Conservation (phyloP, 2,888 invertebrate species). For the Rhyacophila evoluta region DNA sequence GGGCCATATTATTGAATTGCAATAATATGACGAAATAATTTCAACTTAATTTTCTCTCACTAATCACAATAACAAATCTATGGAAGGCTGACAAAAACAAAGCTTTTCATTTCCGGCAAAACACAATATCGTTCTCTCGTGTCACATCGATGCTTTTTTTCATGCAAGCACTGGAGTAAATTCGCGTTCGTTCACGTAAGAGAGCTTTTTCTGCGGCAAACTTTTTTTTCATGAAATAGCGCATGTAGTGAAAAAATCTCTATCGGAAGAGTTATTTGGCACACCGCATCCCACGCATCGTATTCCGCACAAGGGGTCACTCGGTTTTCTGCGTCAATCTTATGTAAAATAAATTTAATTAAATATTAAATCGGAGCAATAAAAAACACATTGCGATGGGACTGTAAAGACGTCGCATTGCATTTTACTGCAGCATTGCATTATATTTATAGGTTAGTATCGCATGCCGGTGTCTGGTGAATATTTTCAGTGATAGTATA, state of each 20-base stretch:
- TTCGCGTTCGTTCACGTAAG: constrained; percentile 48
- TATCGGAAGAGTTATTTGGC: constrained; percentile 54
- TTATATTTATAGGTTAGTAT: constrained; percentile 47
- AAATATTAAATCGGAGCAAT: neutral
- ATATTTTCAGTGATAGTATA: neutral
- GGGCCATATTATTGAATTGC: neutral
- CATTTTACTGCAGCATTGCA: constrained; percentile 41
- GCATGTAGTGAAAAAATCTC: constrained; percentile 49
- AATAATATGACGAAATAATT: neutral
- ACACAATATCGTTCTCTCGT: neutral
- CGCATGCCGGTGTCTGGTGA: constrained; percentile 39
- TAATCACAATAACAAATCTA: neutral
- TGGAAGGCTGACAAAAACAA: neutral
- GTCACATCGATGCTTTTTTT: neutral
- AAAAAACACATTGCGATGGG: neutral
- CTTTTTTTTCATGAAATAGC: constrained; percentile 50
- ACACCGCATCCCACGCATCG: constrained; percentile 47
- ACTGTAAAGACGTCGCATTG: neutral
- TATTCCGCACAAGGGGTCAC: constrained; percentile 42
- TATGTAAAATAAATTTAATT: constrained; percentile 25
- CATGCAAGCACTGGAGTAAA: constrained; percentile 36
- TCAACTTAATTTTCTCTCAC: neutral
- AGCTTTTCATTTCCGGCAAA: neutral
- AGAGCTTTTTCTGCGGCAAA: constrained; percentile 41
- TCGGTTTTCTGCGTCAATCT: constrained; percentile 50